A percentile compares a stretch with the other conserved stretches of the same genome.
phyloP scores from a whole-genome alignment of 2,888 invertebrate species.

The Xestia xanthographa region DNA sequence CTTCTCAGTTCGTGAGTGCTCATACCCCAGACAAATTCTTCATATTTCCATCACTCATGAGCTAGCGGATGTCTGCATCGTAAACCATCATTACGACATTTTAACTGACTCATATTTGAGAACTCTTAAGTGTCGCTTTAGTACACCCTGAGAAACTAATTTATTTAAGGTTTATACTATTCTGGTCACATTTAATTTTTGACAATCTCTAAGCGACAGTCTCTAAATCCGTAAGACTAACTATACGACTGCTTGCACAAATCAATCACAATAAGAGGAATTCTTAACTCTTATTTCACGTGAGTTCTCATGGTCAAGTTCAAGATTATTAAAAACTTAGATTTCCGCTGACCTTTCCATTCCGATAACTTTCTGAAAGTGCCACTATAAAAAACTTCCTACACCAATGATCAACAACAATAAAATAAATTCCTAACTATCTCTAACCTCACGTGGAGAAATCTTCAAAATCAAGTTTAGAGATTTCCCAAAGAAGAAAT shows the following conservation, averaged over 20 bases:
- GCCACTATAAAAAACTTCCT: background rate
- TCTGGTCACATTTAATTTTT: background rate
- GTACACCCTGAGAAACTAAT: background rate
- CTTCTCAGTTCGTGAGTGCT: background rate
- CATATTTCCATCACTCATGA: constrained; percentile 8
- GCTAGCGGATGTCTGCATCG: constrained; percentile 20
- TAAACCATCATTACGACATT: constrained; percentile 37
- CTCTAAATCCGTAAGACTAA: background rate
- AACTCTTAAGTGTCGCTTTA: constrained; percentile 2
- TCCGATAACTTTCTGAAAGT: background rate
- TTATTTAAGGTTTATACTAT: background rate
- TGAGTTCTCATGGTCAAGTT: background rate
- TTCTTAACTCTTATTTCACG: background rate
- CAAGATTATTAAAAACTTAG: background rate
- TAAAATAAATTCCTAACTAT: background rate
- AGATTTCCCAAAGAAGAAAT: background rate
- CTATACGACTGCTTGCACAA: background rate
- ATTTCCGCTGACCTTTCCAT: background rate
- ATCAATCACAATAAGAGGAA: background rate
- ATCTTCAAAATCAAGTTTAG: background rate
- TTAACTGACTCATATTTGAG: constrained; percentile 24
- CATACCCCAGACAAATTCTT: background rate
- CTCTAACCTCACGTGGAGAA: background rate
- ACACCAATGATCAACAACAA: background rate
- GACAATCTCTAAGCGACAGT: background rate